Evolutionary conservation across 92 coral and sea anemone species (phyloP).

Genomic region (Plumapathes pennacea): DNA sequence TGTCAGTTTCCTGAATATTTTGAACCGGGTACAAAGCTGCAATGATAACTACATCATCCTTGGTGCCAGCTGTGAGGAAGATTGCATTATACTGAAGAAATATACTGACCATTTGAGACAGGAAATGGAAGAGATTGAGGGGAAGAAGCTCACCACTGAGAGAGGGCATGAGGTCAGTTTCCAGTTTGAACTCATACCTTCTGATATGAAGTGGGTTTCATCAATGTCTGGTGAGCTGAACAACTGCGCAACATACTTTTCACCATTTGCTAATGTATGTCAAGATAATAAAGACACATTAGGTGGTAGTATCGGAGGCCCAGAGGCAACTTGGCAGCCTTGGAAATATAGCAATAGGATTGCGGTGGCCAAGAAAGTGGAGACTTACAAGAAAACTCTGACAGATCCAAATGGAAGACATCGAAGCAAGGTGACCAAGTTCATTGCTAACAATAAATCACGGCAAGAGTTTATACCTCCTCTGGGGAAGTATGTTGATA

Average conservation of each 20-base stretch:
- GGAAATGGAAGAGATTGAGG: constrained; percentile 61
- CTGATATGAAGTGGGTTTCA: constrained; percentile 56
- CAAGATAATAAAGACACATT: constrained; percentile 24
- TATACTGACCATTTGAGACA: constrained; percentile 36
- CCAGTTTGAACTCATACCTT: constrained; percentile 33
- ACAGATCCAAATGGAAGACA: constrained; percentile 40
- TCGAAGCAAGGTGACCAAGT: constrained; percentile 28
- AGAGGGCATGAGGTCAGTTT: constrained; percentile 27
- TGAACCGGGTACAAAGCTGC: constrained; percentile 61
- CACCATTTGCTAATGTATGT: constrained; percentile 42
- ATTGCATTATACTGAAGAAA: constrained; percentile 32
- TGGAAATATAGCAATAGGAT: constrained; percentile 30
- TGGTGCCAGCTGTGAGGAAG: constrained; percentile 67
- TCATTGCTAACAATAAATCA: constrained; percentile 45
- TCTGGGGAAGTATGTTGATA: constrained; percentile 43
- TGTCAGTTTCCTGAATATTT: constrained; percentile 58
- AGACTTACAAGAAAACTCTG: background rate
- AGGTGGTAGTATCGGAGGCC: constrained; percentile 42
- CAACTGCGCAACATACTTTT: constrained; percentile 43
- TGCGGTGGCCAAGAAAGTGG: constrained; percentile 31
- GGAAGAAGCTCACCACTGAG: constrained; percentile 11
- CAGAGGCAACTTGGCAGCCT: constrained; percentile 31
- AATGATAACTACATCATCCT: constrained; percentile 55
- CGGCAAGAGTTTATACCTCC: constrained; percentile 51
- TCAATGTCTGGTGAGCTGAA: constrained; percentile 56